Base-by-base conservation (phyloP, 1,140 invertebrate species). In the Heliconius congener region DNA sequence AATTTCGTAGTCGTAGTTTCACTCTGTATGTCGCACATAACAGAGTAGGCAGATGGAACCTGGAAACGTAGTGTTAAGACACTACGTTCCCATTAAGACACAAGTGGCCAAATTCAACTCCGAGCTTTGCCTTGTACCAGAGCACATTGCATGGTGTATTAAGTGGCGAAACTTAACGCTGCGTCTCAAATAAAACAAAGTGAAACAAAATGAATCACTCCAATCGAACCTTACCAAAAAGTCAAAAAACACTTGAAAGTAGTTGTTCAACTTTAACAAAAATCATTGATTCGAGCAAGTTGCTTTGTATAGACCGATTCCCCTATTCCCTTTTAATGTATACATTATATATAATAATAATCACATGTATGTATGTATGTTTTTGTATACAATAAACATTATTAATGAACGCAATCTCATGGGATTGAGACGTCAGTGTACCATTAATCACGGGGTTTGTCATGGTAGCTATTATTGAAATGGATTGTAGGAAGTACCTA, bases 321-420 rank as follows among this genome's bases (percentile, higher is more conserved):
- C 55, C 55, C 55, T 57, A 57, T 57, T 57, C 8, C 55, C 8
- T 57, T 57, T 23, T 57, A 8, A 52, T 46, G 18, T 52, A 52
- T 19, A 52, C 50, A 52, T 19, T 23, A 57, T 57, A 57, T 57
- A 57, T 23, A 57, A 42, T 72, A 72, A 66, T 30, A 66, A 30
- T 30, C 37, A 16, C 19, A 72, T 42, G 71, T 72, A 72, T 42
- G 70, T 71, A 13, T 71, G 37, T 72, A 72, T 39, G 71, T 72
- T 72, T n/a, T 37, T 72, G 71, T 42, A 72, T 72, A 37, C 16
- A 72, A 72, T 72, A 72, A 70, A 46, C 23, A 60, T 76, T 81
- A 85, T 84, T 85, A 85, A 85, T 85, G 81, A 77, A 77, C 19
- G 71, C 19, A 75, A 81, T 84, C 84, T 81, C 84, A 34, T 71